phyloP scores from a whole-genome alignment of 2,797 vertebrate species.

The Spinus pinus region DNA sequence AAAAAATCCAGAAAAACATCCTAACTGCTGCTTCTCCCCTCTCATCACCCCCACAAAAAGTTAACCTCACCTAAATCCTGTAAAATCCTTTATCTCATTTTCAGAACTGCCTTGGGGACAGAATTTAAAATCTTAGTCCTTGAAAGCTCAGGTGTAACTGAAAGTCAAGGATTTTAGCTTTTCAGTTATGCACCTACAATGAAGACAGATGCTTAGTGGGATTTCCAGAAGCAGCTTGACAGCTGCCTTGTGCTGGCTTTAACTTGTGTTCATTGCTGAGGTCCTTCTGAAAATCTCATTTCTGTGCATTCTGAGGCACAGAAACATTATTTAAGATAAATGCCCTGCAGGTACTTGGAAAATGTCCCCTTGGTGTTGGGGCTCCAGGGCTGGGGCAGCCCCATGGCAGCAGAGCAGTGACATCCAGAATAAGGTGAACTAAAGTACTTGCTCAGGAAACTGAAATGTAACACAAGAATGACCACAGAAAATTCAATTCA shows the following conservation, averaged over 20 bases:
- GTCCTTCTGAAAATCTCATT: background rate
- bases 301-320: background rate
- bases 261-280: background rate
- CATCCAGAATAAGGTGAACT: background rate
- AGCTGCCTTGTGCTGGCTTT: background rate
- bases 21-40: background rate
- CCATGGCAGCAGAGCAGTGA: background rate
- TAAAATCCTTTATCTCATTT: background rate
- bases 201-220: background rate
- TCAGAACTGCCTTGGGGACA: background rate
- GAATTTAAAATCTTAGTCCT: background rate
- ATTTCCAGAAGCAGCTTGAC: conserved; percentile 12
- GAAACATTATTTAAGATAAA: background rate
- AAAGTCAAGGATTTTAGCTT: conserved; percentile 14
- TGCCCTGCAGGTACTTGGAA: background rate
- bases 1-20: background rate
- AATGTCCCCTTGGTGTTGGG: background rate
- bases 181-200: background rate
- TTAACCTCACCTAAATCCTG: background rate
- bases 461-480: background rate
- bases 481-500: background rate
- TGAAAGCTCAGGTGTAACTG: background rate
- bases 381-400: background rate
- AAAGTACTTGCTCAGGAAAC: background rate
- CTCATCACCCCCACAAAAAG: rapidly evolving